A percentile compares a stretch with the other conserved stretches of the same genome.
Evolutionary conservation across 2,797 vertebrate genomes (phyloP).

Genomic region (Pangasius krempfi): DNA sequence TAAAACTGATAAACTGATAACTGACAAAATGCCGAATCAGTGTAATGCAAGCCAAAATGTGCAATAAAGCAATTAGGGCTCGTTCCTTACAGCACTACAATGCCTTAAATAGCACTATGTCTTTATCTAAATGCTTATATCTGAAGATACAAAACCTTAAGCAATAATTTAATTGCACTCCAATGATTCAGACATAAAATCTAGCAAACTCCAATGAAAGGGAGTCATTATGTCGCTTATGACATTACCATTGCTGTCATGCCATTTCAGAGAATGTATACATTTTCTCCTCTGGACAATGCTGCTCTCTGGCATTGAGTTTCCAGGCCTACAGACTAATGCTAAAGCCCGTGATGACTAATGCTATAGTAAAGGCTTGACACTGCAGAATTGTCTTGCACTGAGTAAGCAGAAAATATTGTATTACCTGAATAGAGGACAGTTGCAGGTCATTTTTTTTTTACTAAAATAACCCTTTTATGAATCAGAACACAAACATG

Average conservation of each 20-base stretch:
- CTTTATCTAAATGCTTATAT: constrained; percentile 3
- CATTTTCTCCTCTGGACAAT: background rate
- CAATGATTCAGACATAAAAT: background rate
- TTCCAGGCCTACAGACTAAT: background rate
- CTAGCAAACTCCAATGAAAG: background rate
- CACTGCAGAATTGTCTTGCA: background rate
- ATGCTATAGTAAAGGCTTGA: background rate
- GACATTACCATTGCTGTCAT: background rate
- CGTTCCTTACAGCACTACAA: background rate
- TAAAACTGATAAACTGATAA: constrained; percentile 1
- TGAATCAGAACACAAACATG: background rate
- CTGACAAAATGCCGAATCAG: background rate
- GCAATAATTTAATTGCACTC: background rate
- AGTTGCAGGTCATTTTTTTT: background rate
- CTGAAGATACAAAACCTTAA: background rate
- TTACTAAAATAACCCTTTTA: background rate
- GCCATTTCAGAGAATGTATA: background rate
- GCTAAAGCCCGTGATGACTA: background rate
- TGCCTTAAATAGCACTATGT: background rate
- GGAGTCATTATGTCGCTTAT: no score
- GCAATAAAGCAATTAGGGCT: background rate
- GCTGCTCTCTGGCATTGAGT: background rate
- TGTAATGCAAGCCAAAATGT: background rate
- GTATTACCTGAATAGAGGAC: background rate
- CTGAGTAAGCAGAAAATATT: background rate